Evolutionary conservation across 1,140 invertebrate genomes (phyloP), one percentile per base, ranked within the genome.

Genomic region (Drosophila mayri): DNA sequence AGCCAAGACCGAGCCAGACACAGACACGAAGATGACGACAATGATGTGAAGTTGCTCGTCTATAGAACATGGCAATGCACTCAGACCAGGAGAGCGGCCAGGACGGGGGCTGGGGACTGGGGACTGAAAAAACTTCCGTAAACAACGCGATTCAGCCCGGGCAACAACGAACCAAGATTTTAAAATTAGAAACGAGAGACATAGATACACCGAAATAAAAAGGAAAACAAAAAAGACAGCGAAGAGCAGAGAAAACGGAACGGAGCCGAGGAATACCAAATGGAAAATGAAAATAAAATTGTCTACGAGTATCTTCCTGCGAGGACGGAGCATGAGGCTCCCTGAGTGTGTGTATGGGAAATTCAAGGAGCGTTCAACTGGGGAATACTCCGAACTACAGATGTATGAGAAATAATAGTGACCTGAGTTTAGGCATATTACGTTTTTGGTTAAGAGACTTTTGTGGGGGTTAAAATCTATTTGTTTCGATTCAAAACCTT

Each of bases 221-320:
- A 49, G 41, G 46, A 28, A 57, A 55, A 10, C 59, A 28, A n/a
- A n/a, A n/a, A n/a, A n/a, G n/a, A n/a, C n/a, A n/a, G 25, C 40
- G 14, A 14, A 44, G 38, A 66, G 22, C 8, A 49, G 35, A 63
- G 46, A 43, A 61, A 77, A 74, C 68, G 30, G 44, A 57, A 81
- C 59, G 37, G 65, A 61, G 65, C 55, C 44, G 43, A 64, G 67
- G 55, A 73, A 70, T 40, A 40, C 64, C 67, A 71, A 90, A 81
- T 90, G 78, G 65, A 85, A 88, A 88, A 84, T 81, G 81, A 88
- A 90, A 90, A 90, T 85, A 90, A 90, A 87, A 87, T 84, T 90
- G 85, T 90, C 81, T 88, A 58, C 65, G 28, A 70, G 52, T 41
- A 40, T 38, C n/a, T 64, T 81, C 65, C 50, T 55, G 43, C 50